These are phyloP conservation scores for Drosophila mulleri DNA, from an alignment of 2,888 invertebrate species.

Conservation along the genomic window DNA sequence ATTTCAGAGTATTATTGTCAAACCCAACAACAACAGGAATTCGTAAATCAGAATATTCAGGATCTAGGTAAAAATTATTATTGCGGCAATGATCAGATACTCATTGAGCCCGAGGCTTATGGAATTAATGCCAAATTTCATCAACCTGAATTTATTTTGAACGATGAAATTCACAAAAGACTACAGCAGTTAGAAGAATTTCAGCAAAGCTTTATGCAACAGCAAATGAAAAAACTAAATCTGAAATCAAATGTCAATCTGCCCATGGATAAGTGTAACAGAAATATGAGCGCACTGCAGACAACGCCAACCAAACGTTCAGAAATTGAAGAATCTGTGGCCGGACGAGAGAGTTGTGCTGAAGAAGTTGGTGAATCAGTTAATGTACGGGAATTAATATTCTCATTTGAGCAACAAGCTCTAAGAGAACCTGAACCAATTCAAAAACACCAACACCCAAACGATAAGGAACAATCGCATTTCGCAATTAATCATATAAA, in stretches of 20 bases:
- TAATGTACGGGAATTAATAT: constrained; percentile 86
- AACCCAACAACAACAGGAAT: constrained; percentile 6
- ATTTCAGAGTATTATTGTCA: constrained; percentile 53
- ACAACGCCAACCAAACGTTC: neutral
- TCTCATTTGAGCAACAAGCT: constrained; percentile 88
- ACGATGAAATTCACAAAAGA: constrained; percentile 59
- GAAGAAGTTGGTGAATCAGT: constrained; percentile 80
- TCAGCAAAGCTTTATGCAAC: constrained; percentile 58
- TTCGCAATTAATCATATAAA: neutral
- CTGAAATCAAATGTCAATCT: constrained; percentile 2
- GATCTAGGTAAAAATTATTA: constrained; percentile 9
- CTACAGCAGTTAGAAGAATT: constrained; percentile 67
- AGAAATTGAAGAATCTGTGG: neutral
- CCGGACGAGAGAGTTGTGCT: constrained; percentile 20
- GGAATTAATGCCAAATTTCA: neutral
- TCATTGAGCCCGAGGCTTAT: neutral
- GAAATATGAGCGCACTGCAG: neutral
- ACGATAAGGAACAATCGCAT: neutral
- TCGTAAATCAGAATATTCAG: constrained; percentile 1
- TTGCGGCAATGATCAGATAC: constrained; percentile 3
- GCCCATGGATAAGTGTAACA: neutral
- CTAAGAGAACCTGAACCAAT: constrained; percentile 30
- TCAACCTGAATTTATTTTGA: constrained; percentile 15
- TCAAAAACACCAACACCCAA: neutral
- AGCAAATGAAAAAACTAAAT: constrained; percentile 37